Base-by-base conservation (phyloP, 2,113 vertebrate genomes). In the Stegastes partitus region DNA sequence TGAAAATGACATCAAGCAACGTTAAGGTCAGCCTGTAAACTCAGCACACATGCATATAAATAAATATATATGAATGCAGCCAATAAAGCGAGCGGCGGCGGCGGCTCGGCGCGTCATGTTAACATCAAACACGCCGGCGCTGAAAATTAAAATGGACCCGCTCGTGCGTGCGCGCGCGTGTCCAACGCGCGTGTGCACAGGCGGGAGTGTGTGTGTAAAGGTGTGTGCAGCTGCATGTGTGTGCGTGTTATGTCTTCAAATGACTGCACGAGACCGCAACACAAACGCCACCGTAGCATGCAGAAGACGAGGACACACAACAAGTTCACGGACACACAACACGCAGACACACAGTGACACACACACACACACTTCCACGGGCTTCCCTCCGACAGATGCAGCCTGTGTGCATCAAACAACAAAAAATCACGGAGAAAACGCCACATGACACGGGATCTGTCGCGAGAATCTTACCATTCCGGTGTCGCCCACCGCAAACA, bases 381-480 rank as follows among this genome's bases (percentile, higher is more conserved):
- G 63, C 79, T 78, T 49, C 63, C 73, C 66, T 59, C 81, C 85
- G 86, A 84, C 84, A 79, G 82, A 90, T 88, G 81, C 84, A 71
- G 74, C 55, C 64, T n/a, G 56, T 84, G 78, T 87, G 80, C 81
- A 83, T 74, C 72, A 87, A 89, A 88, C 76, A 82, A 28, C 64
- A 85, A 85, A 91, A 93, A 91, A 93, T 89, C 81, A 89, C 88
- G 86, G 34, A 86, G 44, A 83, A 92, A 92, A 84, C 74, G 56
- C 75, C 54, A 50, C 37, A 62, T 82, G 78, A 79, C 76, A 42
- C 85, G 86, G 49, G 69, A 89, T 87, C 80, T 71, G 80, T 54
- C 74, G 86, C 77, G 59, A 77, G 79, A 91, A 83, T 93, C 94
- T 95, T 95, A 95, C 95, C 95, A 94, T 94, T 95, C 88, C 91